Evolutionary conservation across 2,113 vertebrate species (phyloP).

Genomic region (Lasiurus borealis): DNA sequence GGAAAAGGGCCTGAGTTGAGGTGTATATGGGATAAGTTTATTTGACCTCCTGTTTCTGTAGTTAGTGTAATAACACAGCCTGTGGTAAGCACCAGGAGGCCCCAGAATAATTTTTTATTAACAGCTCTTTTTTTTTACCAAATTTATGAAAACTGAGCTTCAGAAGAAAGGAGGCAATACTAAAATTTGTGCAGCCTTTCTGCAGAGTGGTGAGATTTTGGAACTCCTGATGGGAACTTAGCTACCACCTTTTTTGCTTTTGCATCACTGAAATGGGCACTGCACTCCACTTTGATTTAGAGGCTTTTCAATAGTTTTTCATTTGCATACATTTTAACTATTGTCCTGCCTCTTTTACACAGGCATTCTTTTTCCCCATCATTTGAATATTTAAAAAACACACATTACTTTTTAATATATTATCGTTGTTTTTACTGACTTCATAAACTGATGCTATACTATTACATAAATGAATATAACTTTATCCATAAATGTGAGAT

Average conservation of each 20-base stretch:
- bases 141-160: neutral
- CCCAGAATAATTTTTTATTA: neutral
- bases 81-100: too few relatives aligned
- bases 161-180: neutral
- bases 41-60: too few relatives aligned
- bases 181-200: neutral
- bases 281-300: neutral
- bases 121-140: neutral
- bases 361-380: neutral
- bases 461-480: neutral
- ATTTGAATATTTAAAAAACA: slow-evolving; percentile 4
- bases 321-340: neutral
- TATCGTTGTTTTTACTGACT: neutral
- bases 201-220: neutral
- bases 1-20: too few relatives aligned
- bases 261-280: neutral
- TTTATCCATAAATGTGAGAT: neutral
- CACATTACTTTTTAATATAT: slow-evolving; percentile 3
- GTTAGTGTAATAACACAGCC: too few relatives aligned
- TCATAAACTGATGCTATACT: neutral
- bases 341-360: neutral
- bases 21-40: too few relatives aligned
- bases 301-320: neutral
- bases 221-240: neutral
- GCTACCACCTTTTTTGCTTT: neutral